Conservation (phyloP, 2,113 vertebrate species). For the Catharus minimus region DNA sequence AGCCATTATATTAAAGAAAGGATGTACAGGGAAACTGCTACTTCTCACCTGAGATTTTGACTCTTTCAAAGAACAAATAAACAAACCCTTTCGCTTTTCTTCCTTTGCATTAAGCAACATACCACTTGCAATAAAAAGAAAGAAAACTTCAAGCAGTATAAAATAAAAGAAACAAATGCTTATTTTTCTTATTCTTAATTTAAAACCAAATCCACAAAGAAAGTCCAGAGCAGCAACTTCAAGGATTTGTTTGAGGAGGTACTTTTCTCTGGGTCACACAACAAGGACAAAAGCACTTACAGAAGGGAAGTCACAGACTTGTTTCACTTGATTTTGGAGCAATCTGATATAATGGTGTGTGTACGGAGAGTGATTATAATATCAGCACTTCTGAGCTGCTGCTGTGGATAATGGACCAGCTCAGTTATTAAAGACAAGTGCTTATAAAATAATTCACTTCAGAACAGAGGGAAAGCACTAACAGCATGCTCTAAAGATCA, state of each 20-base stretch:
- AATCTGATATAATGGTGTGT: background rate
- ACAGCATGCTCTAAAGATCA: background rate
- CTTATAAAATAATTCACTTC: slow-evolving; percentile 31
- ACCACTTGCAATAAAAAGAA: background rate
- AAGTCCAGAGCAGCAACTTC: background rate
- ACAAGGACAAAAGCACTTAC: background rate
- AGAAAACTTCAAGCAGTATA: background rate
- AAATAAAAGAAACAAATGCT: background rate
- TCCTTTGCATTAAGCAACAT: background rate
- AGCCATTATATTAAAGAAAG: background rate
- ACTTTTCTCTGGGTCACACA: background rate
- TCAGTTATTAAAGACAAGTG: slow-evolving; percentile 29
- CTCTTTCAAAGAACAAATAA: background rate
- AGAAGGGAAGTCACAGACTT: background rate
- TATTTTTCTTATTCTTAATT: background rate
- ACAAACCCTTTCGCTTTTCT: background rate
- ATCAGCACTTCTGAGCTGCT: background rate
- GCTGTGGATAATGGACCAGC: slow-evolving; percentile 19
- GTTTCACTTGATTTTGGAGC: background rate
- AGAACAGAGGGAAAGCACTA: slow-evolving; percentile 4
- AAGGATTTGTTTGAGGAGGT: background rate
- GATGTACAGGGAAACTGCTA: background rate
- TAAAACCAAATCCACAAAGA: background rate
- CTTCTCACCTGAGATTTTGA: background rate
- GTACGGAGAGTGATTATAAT: background rate